These are phyloP conservation scores for Aethes cnicana DNA, from an alignment of 2,888 invertebrate species.

Conservation along the genomic window DNA sequence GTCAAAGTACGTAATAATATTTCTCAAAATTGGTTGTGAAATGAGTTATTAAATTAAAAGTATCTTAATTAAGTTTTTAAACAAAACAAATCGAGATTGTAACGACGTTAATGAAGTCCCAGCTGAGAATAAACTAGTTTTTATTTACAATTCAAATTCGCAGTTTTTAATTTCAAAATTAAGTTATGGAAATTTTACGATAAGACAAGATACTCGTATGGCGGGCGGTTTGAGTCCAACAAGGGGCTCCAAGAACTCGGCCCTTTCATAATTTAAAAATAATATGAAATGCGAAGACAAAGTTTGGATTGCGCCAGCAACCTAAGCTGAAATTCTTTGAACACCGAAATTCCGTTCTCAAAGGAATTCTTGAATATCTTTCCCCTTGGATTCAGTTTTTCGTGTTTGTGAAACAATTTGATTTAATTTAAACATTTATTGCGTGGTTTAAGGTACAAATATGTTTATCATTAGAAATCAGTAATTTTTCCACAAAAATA, in stretches of 20 bases:
- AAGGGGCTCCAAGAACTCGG: slow-evolving; percentile 12
- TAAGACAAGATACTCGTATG: not conserved
- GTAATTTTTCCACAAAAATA: too few relatives aligned
- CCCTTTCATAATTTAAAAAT: slow-evolving; percentile 24
- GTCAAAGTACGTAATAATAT: too few relatives aligned
- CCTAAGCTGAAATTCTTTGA: slow-evolving; percentile 31
- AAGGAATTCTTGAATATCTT: slow-evolving; percentile 29
- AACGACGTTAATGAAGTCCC: slow-evolving; percentile 5
- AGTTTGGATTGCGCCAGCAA: slow-evolving; percentile 29
- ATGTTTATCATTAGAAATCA: too few relatives aligned
- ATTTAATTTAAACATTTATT: slow-evolving; percentile 27
- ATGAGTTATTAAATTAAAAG: not conserved
- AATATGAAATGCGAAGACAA: slow-evolving; percentile 23
- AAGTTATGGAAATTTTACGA: slow-evolving; percentile 13
- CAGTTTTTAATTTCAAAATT: slow-evolving; percentile 14
- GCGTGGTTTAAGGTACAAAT: too few relatives aligned
- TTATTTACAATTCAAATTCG: slow-evolving; percentile 1
- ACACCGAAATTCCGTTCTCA: slow-evolving; percentile 26
- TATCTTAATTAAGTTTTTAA: not conserved
- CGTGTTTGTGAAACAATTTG: slow-evolving; percentile 26
- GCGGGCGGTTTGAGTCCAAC: slow-evolving; percentile 6
- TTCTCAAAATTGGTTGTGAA: too few relatives aligned
- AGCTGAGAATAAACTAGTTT: slow-evolving; percentile 2
- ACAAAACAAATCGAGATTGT: not conserved
- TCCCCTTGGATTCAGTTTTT: slow-evolving; percentile 25